These are phyloP conservation scores for Strigops habroptila DNA, from an alignment of 2,113 vertebrate genomes.

Conservation along the genomic window DNA sequence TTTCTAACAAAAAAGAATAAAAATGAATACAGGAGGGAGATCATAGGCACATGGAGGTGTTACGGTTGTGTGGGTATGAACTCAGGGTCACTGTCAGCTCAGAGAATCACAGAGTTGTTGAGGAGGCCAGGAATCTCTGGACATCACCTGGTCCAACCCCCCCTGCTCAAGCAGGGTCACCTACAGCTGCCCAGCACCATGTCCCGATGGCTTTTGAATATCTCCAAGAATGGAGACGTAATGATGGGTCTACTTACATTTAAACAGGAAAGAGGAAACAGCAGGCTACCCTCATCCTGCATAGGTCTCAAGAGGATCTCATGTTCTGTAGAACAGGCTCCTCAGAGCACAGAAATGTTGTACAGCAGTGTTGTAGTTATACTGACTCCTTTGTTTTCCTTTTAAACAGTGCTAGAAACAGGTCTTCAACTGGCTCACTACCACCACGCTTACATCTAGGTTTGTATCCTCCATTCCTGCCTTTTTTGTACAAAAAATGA, in stretches of 20 bases:
- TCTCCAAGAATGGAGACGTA: neutral
- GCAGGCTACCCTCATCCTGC: neutral
- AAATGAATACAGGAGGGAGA: neutral
- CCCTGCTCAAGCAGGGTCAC: neutral
- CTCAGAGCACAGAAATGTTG: neutral
- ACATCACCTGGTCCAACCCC: neutral
- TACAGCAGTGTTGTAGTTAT: neutral
- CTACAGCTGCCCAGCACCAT: neutral
- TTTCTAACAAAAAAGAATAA: neutral
- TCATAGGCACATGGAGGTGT: neutral
- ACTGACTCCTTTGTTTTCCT: neutral
- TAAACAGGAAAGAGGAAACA: neutral
- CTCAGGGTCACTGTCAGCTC: neutral
- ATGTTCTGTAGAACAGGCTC: neutral
- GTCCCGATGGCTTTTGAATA: neutral
- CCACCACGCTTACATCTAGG: conserved; percentile 31
- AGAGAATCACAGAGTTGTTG: neutral
- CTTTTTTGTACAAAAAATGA: neutral
- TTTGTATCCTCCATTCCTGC: neutral
- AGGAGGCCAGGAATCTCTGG: neutral
- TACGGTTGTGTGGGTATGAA: neutral
- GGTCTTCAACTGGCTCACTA: conserved; percentile 25
- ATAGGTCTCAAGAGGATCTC: neutral
- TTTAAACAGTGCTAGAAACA: neutral
- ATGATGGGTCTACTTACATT: neutral